Base-by-base conservation (phyloP, 1,140 invertebrate genomes). In the Oncopeltus fasciatus region DNA sequence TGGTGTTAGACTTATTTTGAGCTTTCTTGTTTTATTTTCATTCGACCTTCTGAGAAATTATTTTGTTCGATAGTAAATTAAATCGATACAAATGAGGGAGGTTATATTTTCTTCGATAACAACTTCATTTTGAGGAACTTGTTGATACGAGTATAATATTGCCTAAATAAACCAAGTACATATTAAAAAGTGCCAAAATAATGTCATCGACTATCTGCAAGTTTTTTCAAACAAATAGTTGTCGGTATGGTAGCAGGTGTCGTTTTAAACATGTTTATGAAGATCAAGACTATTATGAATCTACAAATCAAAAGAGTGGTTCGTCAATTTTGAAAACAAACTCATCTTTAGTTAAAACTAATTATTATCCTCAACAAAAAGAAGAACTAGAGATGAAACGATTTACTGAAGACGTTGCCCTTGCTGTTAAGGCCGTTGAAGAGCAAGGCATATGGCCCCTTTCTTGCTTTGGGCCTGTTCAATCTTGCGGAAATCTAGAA, bases 381-480 rank as follows among this genome's bases (percentile, higher is more conserved):
- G 49, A 53, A 26, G 20, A 53, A 53, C 4, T 53, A 1, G 31
- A 38, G 5, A 8, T 61, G 12, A 18, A 28, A 12, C 27, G 29
- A 2, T 47, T 49, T 4, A 57, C 26, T 2, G n/a, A 57, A 9
- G 29, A 43, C 12, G 24, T 62, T 18, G 62, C 62, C 1, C 28
- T 56, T 27, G 59, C 61, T 38, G 53, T 56, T 8, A 53, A 49
- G n/a, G 12, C 18, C 1, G 43, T 62, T 21, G 63, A 64, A 43
- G 18, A 59, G 14, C 24, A 49, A 28, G 51, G 59, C 33, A 61
- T 64, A 28, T 67, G 66, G 66, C 64, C 66, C 1, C 44, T 65
- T 1, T 51, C 64, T 2, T 62, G 65, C 57, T 60, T 59, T 49
- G 28, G 44, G 9, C 27, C 49, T 4, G 44, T 67, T 28, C 27